These are phyloP conservation scores for Phasianus colchicus DNA, from an alignment of 2,113 vertebrate species.

Conservation along the genomic window DNA sequence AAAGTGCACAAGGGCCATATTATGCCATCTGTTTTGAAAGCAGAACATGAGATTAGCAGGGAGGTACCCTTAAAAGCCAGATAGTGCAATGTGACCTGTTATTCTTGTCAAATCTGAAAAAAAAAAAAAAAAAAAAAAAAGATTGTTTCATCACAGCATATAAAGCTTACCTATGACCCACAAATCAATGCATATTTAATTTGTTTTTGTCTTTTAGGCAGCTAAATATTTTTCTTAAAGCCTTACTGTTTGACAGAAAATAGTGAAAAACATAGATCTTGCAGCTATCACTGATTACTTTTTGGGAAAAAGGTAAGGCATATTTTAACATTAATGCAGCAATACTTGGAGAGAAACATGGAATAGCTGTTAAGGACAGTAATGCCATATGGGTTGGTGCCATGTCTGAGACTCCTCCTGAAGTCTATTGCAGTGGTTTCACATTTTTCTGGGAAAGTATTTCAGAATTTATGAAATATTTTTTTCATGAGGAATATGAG, in stretches of 20 bases:
- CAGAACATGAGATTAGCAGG: neutral
- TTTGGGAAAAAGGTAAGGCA: neutral
- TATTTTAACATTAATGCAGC: neutral
- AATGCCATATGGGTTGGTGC: neutral
- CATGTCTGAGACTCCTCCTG: neutral
- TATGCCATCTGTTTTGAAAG: slow-evolving; percentile 17
- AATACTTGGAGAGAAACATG: neutral
- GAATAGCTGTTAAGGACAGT: neutral
- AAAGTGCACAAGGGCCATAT: neutral
- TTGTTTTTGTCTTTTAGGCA: neutral
- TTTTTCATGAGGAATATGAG: neutral
- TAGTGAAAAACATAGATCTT: neutral
- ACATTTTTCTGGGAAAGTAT: neutral
- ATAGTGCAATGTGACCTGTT: neutral
- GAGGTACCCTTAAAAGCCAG: neutral
- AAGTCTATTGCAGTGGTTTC: fast-evolving
- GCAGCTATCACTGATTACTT: neutral
- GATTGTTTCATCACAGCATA: neutral
- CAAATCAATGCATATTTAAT: neutral
- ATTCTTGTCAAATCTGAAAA: neutral
- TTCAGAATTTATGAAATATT: neutral
- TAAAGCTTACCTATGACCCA: neutral
- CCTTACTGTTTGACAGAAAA: neutral
- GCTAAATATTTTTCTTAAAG: slow-evolving; percentile 7
- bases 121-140: neutral